Evolutionary conservation across 2,888 invertebrate species (phyloP).

Genomic region (Apoderus coryli): DNA sequence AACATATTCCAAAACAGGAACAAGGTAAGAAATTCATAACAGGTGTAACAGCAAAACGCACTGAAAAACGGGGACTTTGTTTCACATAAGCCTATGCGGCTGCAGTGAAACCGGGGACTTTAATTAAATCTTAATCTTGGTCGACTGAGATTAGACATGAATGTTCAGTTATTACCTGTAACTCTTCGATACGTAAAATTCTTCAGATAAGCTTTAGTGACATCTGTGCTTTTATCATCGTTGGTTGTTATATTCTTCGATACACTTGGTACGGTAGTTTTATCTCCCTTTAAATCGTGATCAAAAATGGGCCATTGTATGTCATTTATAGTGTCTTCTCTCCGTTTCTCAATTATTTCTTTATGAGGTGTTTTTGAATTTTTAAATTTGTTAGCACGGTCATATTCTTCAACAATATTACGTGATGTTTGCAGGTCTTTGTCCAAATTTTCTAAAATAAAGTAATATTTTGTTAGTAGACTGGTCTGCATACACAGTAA

Average conservation of each 20-base stretch:
- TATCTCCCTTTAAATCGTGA: constrained; percentile 7
- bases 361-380: constrained; percentile 4
- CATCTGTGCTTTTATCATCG: constrained; percentile 14
- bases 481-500: too few species aligned
- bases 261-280: neutral
- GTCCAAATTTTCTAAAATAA: constrained; percentile 29
- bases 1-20: too few species aligned
- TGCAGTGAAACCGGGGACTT: too few species aligned
- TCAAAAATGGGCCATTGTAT: constrained; percentile 22
- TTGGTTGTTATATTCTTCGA: neutral
- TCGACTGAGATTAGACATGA: too few species aligned
- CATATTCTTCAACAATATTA: constrained; percentile 20
- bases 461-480: too few species aligned
- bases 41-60: too few species aligned
- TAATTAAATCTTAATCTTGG: too few species aligned
- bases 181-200: constrained; percentile 33
- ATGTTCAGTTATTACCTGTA: constrained; percentile 24
- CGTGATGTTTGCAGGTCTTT: constrained; percentile 25
- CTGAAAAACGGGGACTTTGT: too few species aligned
- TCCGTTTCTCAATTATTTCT: constrained; percentile 6
- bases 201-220: constrained; percentile 27
- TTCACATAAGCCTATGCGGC: too few species aligned
- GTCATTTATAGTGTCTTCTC: neutral
- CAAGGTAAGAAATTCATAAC: too few species aligned
- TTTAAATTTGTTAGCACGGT: constrained; percentile 3